Percentiles rank a stretch among this genome's conserved stretches.
These are phyloP conservation scores for Cepaea nemoralis DNA, from an alignment of 1,140 invertebrate species.

Conservation along the genomic window DNA sequence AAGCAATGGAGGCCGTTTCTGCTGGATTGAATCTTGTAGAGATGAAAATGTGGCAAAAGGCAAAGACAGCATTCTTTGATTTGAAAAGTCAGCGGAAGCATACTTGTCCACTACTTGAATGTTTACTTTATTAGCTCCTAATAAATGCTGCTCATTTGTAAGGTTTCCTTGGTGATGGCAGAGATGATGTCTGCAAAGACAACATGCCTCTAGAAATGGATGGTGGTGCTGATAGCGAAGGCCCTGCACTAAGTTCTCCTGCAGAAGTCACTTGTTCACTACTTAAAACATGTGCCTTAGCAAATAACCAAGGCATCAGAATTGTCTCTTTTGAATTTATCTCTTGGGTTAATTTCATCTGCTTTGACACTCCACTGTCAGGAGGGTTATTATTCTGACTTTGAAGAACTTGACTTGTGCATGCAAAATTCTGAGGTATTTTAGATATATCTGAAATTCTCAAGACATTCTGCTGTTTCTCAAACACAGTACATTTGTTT, in stretches of 20 bases:
- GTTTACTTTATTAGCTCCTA: background rate
- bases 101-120: background rate
- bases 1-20: constrained; percentile 25
- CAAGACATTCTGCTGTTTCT: background rate
- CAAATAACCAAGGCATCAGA: constrained; percentile 5
- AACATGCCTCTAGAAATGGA: background rate
- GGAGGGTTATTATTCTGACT: background rate
- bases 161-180: background rate
- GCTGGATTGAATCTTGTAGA: background rate
- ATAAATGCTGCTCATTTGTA: background rate
- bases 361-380: background rate
- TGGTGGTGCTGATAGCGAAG: background rate
- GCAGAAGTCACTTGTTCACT: no score
- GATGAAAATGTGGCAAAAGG: background rate
- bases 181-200: background rate
- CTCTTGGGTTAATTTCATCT: background rate
- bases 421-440: background rate
- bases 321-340: background rate
- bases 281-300: background rate
- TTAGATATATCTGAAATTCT: background rate
- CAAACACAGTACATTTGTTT: background rate
- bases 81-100: background rate
- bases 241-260: background rate
- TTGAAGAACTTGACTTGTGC: background rate
- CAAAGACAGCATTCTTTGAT: background rate